Conservation (phyloP, 2,113 vertebrate genomes). For the Falcunculus frontatus region DNA sequence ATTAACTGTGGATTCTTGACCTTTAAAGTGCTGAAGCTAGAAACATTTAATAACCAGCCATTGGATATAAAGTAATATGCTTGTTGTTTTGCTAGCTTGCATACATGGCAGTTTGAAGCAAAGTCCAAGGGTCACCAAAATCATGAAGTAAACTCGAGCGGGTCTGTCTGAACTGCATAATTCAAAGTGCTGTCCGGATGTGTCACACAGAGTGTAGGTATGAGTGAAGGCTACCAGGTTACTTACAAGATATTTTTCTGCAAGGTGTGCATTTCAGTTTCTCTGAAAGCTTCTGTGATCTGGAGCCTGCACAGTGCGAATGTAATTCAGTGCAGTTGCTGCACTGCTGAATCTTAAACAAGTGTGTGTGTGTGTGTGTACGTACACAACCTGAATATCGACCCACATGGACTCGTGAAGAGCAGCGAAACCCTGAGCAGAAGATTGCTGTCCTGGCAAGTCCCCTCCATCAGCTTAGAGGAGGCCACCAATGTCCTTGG, state of each 20-base stretch:
- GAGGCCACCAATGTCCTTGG: neutral
- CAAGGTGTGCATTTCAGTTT: neutral
- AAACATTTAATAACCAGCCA: constrained; percentile 25
- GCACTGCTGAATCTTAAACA: neutral
- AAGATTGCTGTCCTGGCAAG: neutral
- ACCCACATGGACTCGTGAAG: neutral
- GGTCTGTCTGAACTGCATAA: constrained; percentile 1
- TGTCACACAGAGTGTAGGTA: neutral
- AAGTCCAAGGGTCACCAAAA: constrained; percentile 59
- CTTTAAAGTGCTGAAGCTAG: constrained; percentile 36
- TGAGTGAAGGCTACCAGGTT: neutral
- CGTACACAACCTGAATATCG: neutral
- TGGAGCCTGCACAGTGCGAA: neutral
- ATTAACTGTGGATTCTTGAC: constrained; percentile 60
- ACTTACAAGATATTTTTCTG: neutral
- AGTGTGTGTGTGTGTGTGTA: neutral
- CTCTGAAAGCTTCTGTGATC: neutral
- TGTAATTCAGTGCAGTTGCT: neutral
- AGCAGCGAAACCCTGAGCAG: neutral
- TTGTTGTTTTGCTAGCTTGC: constrained; percentile 33
- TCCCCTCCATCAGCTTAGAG: neutral
- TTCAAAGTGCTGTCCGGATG: neutral
- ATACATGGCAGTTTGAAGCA: constrained; percentile 47
- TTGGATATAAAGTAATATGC: constrained; percentile 40
- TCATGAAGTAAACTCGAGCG: neutral